phyloP scores from a whole-genome alignment of 2,888 invertebrate genomes.

The Meteorus cinctellus region DNA sequence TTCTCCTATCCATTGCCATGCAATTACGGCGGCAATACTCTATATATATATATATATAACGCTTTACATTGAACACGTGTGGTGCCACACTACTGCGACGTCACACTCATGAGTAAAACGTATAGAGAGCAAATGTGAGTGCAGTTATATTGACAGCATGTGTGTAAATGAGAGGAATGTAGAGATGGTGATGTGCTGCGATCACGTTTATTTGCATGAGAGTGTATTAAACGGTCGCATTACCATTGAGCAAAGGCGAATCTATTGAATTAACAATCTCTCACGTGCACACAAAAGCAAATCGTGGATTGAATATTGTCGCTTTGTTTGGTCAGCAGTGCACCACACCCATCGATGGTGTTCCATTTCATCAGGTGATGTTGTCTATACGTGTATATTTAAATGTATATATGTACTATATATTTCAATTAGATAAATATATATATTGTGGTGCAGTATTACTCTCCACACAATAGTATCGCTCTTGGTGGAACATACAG shows the following conservation, averaged over 20 bases:
- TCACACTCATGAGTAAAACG: constrained; percentile 17
- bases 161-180: not conserved
- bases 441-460: constrained; percentile 14
- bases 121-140: constrained; percentile 23
- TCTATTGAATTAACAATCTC: constrained; percentile 48
- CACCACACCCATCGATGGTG: not conserved
- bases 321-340: constrained; percentile 36
- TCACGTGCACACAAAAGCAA: constrained; percentile 28
- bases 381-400: not conserved
- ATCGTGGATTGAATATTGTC: constrained; percentile 37
- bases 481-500: not conserved
- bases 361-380: constrained; percentile 28
- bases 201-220: constrained; percentile 48
- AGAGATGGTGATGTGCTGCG: constrained; percentile 20
- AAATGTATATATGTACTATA: not conserved
- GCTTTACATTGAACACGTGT: constrained; percentile 46
- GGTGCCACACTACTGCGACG: constrained; percentile 35
- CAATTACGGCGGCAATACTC: constrained; percentile 55
- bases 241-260: constrained; percentile 46
- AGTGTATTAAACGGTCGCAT: constrained; percentile 50
- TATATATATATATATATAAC: constrained; percentile 19
- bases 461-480: constrained; percentile 6
- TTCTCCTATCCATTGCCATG: constrained; percentile 54
- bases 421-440: not conserved
- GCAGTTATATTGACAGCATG: not conserved